Evolutionary conservation across 2,888 invertebrate species (phyloP), one percentile per base, ranked within the genome.

Genomic region (Ypsolopha sequella): DNA sequence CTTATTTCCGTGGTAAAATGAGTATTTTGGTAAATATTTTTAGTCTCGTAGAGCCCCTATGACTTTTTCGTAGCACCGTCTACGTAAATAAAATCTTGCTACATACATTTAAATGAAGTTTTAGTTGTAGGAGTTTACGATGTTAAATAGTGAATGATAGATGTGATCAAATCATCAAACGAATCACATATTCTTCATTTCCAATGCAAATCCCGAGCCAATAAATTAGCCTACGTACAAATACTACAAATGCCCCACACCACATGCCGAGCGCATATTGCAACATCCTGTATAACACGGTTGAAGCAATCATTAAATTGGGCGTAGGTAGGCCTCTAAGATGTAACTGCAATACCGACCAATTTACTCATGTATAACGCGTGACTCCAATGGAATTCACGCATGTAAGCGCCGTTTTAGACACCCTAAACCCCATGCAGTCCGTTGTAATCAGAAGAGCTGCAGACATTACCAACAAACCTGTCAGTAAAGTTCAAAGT

Each of bases 101-200:
- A 38, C 38, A 38, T 38, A 9, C 6, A 11, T 39, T 10, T 39
- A 39, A 10, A 39, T 39, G 10, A 9, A 39, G 10, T 59, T 24
- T n/a, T 24, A 24, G 4, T 24, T 24, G 24, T 24, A 24, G 4
- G 24, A 24, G 2, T 24, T 24, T 24, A 24, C 4, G 4, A 24
- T 24, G 24, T 24, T 3, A 24, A 24, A 24, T 24, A 4, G 24
- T 24, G 2, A n/a, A n/a, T 4, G 24, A 24, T 24, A 24, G 24
- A n/a, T n/a, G n/a, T 59, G 60, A 60, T 58, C 57, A 60, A 64
- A 64, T 62, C 66, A 67, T 66, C 73, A 73, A 80, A 76, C 74
- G 73, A 78, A 80, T 80, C 76, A 77, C 59, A 61, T 65, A 61
- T 69, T 68, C 73, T 80, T 70, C 72, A 76, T 80, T 80, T 79